Base-by-base conservation (phyloP, 2,888 invertebrate species). In the Adelognathus sp. region DNA sequence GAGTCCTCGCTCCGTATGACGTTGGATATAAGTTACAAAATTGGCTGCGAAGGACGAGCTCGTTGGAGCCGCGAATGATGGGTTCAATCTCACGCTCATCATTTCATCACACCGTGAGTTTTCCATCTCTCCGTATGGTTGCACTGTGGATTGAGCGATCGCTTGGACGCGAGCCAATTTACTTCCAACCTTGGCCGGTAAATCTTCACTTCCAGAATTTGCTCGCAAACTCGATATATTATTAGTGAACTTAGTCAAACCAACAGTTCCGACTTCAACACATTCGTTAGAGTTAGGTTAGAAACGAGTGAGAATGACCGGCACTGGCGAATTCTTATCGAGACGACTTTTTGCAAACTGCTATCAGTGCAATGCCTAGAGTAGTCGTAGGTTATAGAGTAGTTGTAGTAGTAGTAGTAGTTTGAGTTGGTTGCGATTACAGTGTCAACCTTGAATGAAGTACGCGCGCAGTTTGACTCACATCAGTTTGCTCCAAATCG, bases 1-100 rank as follows among this genome's bases (percentile, higher is more conserved):
- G 0, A 9, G 36, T 11, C 36, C 70, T 76, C 56, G 76, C 39
- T 76, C 76, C 39, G 63, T 41, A 70, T 46, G 27, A 29, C n/a
- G 63, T 31, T 56, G 52, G 64, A 3, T 31, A 54, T 56, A 54
- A 52, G 44, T 44, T 31, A 21, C 24, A 66, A 64, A 33, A 50
- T 67, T 73, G 56, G 36, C 50, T 60, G 2, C 46, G 72, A 73
- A 72, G 67, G 72, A 67, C 72, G 24, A 39, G 63, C 41, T 16
- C 18, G 16, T 67, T 56, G 44, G n/a, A 44, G 21, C 2, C 2
- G 18, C 1, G 39, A 18, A 52, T 41, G 33, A 58, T 44, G 18
- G 9, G 21, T 24, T 46, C 31, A 24, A 46, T 69, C 9, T 69
- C 9, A 46, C 44, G 44, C 9, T 69, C 46, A 24, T 69, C 29